Evolutionary conservation across 2,888 invertebrate species (phyloP), one percentile per base, ranked within the genome.

Genomic region (Gymnoscelis rufifasciata): DNA sequence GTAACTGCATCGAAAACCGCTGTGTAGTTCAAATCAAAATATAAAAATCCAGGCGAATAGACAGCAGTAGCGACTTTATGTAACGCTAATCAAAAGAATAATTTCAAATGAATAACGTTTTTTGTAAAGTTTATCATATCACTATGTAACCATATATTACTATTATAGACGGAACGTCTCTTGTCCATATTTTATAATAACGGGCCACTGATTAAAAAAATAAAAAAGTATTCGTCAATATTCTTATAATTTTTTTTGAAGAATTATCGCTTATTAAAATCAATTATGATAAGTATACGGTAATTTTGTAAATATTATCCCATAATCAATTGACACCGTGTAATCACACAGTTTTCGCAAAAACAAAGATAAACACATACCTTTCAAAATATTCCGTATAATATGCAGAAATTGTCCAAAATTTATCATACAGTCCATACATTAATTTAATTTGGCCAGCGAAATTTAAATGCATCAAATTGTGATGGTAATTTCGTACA

Each of bases 181-280:
- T n/a, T n/a, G n/a, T n/a, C n/a, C n/a, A n/a, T n/a, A n/a, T n/a
- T n/a, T n/a, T 7, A 7, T 48, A 38, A 44, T 33, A 4, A 26
- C 29, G 15, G 49, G 12, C 40, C 43, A 44, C 28, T 38, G n/a
- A n/a, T n/a, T n/a, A n/a, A n/a, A n/a, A n/a, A 43, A 40, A 33
- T 44, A 38, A 35, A 49, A 49, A n/a, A n/a, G n/a, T n/a, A n/a
- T n/a, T n/a, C n/a, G 41, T 41, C 43, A 47, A 44, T 44, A 47
- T 42, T 36, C 24, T 38, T 23, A 23, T 10, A 46, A 43, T 46
- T 31, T 42, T 43, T 51, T 51, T 43, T 33, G 36, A 26, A 14
- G n/a, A 38, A 44, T 49, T 33, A 49, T 40, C 33, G 28, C 41
- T 38, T 29, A 19, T 29, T 42, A 45, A 50, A 45, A 38, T 38